A percentile compares a stretch with the other conserved stretches of the same genome.
These are phyloP conservation scores for Cremastobaeus sp. DNA, from an alignment of 2,888 invertebrate genomes.

Conservation along the genomic window DNA sequence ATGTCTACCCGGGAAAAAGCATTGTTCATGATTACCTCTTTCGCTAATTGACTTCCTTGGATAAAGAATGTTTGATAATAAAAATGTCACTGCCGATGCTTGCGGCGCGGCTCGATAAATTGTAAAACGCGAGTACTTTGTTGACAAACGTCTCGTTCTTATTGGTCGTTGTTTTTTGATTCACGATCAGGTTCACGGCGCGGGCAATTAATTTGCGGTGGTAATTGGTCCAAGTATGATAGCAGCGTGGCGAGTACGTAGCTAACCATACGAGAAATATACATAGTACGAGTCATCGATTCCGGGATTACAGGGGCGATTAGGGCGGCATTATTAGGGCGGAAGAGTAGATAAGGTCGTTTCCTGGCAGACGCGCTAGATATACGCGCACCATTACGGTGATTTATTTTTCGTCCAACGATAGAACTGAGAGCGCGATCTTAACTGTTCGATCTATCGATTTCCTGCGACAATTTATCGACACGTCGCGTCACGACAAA, in stretches of 20 bases:
- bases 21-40: too few species aligned
- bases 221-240: slow-evolving; percentile 62
- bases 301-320: slow-evolving; percentile 67
- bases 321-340: slow-evolving; percentile 67
- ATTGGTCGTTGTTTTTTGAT: slow-evolving; percentile 41
- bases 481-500: slow-evolving; percentile 33
- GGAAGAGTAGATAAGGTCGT: slow-evolving; percentile 68
- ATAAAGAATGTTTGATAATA: too few species aligned
- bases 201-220: slow-evolving; percentile 59
- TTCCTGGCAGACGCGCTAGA: slow-evolving; percentile 63
- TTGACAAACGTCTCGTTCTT: slow-evolving; percentile 29
- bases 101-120: too few species aligned
- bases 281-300: slow-evolving; percentile 66
- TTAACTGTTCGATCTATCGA: slow-evolving; percentile 65
- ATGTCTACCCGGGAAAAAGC: too few species aligned
- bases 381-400: slow-evolving; percentile 63
- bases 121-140: neutral
- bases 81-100: too few species aligned
- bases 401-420: slow-evolving; percentile 65
- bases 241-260: slow-evolving; percentile 52
- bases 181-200: slow-evolving; percentile 44
- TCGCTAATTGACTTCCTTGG: too few species aligned
- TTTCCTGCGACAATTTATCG: slow-evolving; percentile 57
- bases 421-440: slow-evolving; percentile 57
- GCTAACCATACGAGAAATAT: slow-evolving; percentile 64